Evolutionary conservation across 2,113 vertebrate species (phyloP), one percentile per base, ranked within the genome.

Genomic region (Erythrolamprus reginae): DNA sequence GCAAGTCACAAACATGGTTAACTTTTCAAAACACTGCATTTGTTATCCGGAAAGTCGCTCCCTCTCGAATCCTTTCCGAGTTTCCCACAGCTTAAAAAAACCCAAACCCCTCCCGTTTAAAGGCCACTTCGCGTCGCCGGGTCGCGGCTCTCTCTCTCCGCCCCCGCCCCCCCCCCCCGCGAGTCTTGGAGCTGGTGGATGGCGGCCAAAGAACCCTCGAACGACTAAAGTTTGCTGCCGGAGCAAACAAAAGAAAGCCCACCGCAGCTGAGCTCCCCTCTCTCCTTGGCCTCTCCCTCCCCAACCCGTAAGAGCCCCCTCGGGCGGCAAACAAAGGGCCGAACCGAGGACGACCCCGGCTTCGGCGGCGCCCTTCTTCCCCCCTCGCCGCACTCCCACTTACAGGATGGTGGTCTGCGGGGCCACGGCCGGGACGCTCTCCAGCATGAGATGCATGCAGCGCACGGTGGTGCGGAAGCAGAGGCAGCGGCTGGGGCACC

Each of bases 371-470:
- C 50, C 89, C 85, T 61, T 17, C 84, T 48, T 48, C 89, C 89
- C 51, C 21, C 6, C 21, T 42, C 10, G 47, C 82, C 83, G 17
- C n/a, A n/a, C 15, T 5, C 38, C 82, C 53, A 98, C 98, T 99
- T 95, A 99, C 98, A 99, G 98, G 95, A 99, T 99, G 94, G 98
- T 98, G n/a, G 98, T 99, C 92, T 98, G 98, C 3, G 97, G 97
- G 24, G 98, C 96, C 70, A 99, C 98, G n/a, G 97, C 96, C 10
- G 98, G 98, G 89, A 99, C 98, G 77, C 96, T 97, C 92, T 99
- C 99, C 97, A 99, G 96, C 96, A 98, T 98, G 53, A 99, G 97
- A 95, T 99, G 99, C 99, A 99, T 99, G 96, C 99, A 99, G 96
- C 99, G 98, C 96, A 99, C 98, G 0, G 99, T 99, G 96, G 97